phyloP scores from a whole-genome alignment of 1,140 invertebrate species.

The Danaus plexippus region DNA sequence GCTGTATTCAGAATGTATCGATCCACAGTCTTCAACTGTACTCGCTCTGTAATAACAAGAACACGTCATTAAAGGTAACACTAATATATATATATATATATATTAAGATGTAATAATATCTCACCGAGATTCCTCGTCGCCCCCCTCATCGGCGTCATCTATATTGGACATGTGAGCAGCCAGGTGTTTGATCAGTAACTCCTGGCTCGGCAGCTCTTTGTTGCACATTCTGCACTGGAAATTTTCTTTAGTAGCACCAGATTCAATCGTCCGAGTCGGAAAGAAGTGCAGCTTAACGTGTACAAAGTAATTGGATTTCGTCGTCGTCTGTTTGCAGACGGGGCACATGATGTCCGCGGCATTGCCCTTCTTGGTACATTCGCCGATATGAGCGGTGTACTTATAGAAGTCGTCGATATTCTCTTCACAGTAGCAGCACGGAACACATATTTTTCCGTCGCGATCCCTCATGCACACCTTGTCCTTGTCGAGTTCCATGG shows the following conservation, averaged over 20 bases:
- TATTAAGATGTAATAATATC: background rate
- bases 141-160: slow-evolving; percentile 32
- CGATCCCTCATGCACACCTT: slow-evolving; percentile 5
- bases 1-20: slow-evolving; percentile 40
- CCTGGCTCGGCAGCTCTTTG: slow-evolving; percentile 44
- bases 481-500: slow-evolving; percentile 39
- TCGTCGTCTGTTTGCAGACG: slow-evolving; percentile 34
- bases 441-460: slow-evolving; percentile 29
- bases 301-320: slow-evolving; percentile 36
- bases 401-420: slow-evolving; percentile 43
- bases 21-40: slow-evolving; percentile 40
- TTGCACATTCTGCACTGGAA: slow-evolving; percentile 57
- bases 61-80: background rate
- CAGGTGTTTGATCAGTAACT: slow-evolving; percentile 52
- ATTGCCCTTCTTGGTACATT: slow-evolving; percentile 33
- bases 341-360: slow-evolving; percentile 33
- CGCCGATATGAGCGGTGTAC: slow-evolving; percentile 40
- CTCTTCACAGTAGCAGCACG: slow-evolving; percentile 47
- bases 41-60: slow-evolving; percentile 37
- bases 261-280: slow-evolving; percentile 13
- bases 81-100: slow-evolving; percentile 1
- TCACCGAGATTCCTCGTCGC: slow-evolving; percentile 46
- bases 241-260: slow-evolving; percentile 7
- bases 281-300: slow-evolving; percentile 44
- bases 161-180: slow-evolving; percentile 60